A percentile compares a stretch with the other conserved stretches of the same genome.
These are phyloP conservation scores for Ctenosaura bakeri DNA, from an alignment of 2,797 vertebrate species.

Conservation along the genomic window DNA sequence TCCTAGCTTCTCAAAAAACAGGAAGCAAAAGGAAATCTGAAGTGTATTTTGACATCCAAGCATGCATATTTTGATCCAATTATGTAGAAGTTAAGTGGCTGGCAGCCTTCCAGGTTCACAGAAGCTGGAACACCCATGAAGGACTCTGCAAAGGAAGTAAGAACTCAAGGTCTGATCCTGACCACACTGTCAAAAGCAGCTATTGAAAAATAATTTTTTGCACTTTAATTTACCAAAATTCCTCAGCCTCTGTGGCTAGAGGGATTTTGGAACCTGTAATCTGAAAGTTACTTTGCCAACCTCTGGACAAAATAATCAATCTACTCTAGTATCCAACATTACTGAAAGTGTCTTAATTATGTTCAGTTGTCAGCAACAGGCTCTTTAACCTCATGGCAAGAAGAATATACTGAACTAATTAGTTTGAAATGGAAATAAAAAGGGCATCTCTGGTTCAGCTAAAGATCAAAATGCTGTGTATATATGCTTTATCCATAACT, in stretches of 20 bases:
- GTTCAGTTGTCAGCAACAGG: background rate
- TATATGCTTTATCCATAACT: background rate
- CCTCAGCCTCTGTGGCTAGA: too few relatives aligned
- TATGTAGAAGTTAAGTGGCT: background rate
- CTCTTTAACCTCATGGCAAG: background rate
- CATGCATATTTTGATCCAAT: background rate
- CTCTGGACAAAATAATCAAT: background rate
- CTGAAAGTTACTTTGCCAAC: too few relatives aligned
- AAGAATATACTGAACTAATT: background rate
- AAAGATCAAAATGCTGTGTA: constrained; percentile 6
- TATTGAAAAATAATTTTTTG: too few relatives aligned
- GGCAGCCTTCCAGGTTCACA: too few relatives aligned
- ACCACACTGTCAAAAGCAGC: background rate
- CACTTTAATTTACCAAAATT: too few relatives aligned
- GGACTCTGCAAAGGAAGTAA: background rate
- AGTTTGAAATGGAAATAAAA: constrained; percentile 3
- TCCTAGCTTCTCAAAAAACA: background rate
- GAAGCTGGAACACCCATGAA: background rate
- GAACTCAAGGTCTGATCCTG: background rate
- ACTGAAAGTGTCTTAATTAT: background rate
- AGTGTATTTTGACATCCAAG: background rate
- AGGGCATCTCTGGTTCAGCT: background rate
- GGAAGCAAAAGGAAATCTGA: background rate
- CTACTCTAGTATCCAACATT: background rate
- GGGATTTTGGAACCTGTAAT: too few relatives aligned